Evolutionary conservation across 2,888 invertebrate species (phyloP).

Genomic region (Scaptomyza tumidula): DNA sequence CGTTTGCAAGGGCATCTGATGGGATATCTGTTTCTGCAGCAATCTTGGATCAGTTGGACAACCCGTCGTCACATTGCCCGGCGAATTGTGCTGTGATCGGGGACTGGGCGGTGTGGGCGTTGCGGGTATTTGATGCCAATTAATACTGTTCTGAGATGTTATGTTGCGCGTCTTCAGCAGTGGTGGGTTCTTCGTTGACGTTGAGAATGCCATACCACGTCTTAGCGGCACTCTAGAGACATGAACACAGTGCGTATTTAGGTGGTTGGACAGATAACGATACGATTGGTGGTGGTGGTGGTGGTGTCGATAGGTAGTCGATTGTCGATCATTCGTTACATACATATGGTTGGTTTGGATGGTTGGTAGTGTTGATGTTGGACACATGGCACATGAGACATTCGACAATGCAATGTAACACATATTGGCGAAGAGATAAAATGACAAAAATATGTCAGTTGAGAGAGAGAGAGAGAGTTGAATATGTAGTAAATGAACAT

Average conservation of each 20-base stretch:
- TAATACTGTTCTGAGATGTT: conserved; percentile 85
- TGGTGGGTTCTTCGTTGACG: conserved; percentile 91
- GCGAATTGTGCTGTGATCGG: conserved; percentile 66
- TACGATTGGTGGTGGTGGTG: background rate
- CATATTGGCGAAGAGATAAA: conserved; percentile 22
- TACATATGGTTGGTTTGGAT: conserved; percentile 16
- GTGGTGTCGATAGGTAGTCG: conserved; percentile 15
- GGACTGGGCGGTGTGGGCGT: conserved; percentile 80
- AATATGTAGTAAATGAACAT: conserved; percentile 18
- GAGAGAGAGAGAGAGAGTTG: background rate
- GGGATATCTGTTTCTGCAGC: conserved; percentile 60
- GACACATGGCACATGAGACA: conserved; percentile 30
- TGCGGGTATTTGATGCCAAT: conserved; percentile 83
- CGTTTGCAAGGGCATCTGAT: conserved; percentile 60
- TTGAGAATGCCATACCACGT: conserved; percentile 89
- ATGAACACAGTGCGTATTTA: conserved; percentile 55
- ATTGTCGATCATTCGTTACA: conserved; percentile 25
- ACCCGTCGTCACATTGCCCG: conserved; percentile 26
- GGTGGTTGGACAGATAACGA: conserved; percentile 20
- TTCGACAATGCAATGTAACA: conserved; percentile 32
- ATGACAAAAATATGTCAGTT: conserved; percentile 8
- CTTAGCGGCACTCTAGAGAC: conserved; percentile 87
- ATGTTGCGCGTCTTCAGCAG: conserved; percentile 92
- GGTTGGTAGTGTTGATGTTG: conserved; percentile 3
- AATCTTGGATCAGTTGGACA: conserved; percentile 44